Evolutionary conservation across 2,797 vertebrate genomes (phyloP).

Genomic region (Pygocentrus nattereri): DNA sequence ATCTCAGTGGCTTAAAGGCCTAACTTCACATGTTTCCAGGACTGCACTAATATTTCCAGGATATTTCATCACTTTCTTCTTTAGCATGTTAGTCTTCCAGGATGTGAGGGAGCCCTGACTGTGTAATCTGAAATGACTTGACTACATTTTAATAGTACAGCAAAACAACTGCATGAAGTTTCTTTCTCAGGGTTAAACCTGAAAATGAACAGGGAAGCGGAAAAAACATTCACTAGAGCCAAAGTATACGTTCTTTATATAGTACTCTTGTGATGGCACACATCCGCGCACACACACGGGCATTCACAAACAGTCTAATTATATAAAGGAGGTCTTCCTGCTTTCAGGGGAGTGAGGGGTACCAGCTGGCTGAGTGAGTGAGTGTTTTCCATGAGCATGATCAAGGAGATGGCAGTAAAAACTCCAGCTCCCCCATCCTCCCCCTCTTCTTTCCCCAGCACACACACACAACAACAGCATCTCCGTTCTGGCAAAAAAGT

Average conservation of each 20-base stretch:
- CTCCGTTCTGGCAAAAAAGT: slow-evolving; percentile 82
- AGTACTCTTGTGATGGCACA: slow-evolving; percentile 48
- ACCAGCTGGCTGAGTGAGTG: slow-evolving; percentile 76
- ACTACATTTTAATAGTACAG: background rate
- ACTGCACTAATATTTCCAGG: too few species aligned
- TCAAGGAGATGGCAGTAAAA: slow-evolving; percentile 77
- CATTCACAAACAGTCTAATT: slow-evolving; percentile 53
- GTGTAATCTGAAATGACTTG: background rate
- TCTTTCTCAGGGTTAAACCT: background rate
- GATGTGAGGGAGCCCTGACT: too few species aligned
- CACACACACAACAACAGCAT: slow-evolving; percentile 78
- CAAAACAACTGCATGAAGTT: background rate
- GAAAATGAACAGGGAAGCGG: background rate
- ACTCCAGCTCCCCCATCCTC: slow-evolving; percentile 42
- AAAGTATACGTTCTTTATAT: slow-evolving; percentile 32
- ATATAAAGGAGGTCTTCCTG: slow-evolving; percentile 53
- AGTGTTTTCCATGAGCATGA: slow-evolving; percentile 77
- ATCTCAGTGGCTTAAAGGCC: too few species aligned
- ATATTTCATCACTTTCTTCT: too few species aligned
- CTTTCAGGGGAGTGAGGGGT: slow-evolving; percentile 78
- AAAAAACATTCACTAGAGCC: background rate
- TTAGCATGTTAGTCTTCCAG: too few species aligned
- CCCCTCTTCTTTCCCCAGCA: slow-evolving; percentile 51
- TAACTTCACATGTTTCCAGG: too few species aligned
- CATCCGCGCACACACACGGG: slow-evolving; percentile 26